Evolutionary conservation across 2,888 invertebrate species (phyloP), one percentile per base, ranked within the genome.

Genomic region (Cheilosia soror): DNA sequence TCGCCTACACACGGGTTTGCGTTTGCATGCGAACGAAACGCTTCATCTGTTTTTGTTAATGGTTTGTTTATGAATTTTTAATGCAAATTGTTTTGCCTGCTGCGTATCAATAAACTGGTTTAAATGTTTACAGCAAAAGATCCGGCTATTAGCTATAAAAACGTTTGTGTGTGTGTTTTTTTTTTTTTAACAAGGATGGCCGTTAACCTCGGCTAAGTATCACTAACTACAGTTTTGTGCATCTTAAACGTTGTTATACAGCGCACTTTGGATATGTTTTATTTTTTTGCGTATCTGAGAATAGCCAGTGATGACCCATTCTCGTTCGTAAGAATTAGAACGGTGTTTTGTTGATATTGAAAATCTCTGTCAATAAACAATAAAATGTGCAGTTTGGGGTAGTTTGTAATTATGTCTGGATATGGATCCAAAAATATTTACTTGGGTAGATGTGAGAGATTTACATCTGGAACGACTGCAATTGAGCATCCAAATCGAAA

Each of bases 21-120:
- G 27, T n/a, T 13, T 55, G 6, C 6, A 40, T 42, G 60, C 9
- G 29, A 15, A 29, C 29, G 29, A 27, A 42, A 29, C 37, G 29
- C 40, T 9, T 68, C 40, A 40, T 68, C 57, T 44, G 40, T 57
- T 5, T 33, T 27, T 31, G 44, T 31, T 69, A 31, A 69, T 69
- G 69, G 69, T 57, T 69, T 33, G 44, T 69, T 69, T 69, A 57
- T 55, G 57, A 44, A 25, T 31, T 44, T 44, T n/a, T 25, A 31
- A 57, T 57, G 20, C n/a, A 44, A 57, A 44, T 20, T 4, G 20
- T 33, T 33, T 33, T 1, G 42, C 53, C 53, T 68, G 15, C 53
- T 40, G 51, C 53, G 66, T 42, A 40, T 68, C 51, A 13, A 27
- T 53, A 68, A 66, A 66, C 53, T 66, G 66, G 66, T 68, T 55